phyloP scores from a whole-genome alignment of 2,113 vertebrate genomes.

The Nothobranchius kuhntae region DNA sequence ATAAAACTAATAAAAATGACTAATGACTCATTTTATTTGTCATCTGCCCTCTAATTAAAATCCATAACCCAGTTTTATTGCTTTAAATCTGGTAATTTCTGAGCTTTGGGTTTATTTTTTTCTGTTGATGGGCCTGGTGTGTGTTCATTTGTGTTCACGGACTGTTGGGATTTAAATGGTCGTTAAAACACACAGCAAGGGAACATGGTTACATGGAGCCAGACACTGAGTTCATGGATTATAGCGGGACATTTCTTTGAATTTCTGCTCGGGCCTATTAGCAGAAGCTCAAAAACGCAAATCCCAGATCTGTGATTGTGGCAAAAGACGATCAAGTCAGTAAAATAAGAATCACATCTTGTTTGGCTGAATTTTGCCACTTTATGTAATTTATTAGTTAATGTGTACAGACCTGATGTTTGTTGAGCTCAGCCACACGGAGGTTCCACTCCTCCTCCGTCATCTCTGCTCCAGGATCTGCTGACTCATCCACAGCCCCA shows the following conservation, averaged over 20 bases:
- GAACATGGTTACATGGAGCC: conserved; percentile 4
- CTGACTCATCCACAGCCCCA: conserved; percentile 70
- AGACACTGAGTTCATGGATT: background rate
- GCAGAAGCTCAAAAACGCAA: conserved; percentile 1
- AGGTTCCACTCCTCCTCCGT: conserved; percentile 92
- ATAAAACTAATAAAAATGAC: conserved; percentile 1
- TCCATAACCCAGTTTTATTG: conserved; percentile 15
- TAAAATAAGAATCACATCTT: background rate
- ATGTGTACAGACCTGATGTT: conserved; percentile 88
- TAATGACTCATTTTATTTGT: background rate
- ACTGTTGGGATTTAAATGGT: conserved; percentile 31
- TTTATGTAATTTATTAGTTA: background rate
- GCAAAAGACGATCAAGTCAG: background rate
- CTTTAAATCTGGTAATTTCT: conserved; percentile 16
- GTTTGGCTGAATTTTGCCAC: background rate
- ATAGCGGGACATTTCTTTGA: conserved; percentile 3
- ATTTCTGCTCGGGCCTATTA: background rate
- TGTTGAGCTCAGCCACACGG: conserved; percentile 91
- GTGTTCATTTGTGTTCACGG: conserved; percentile 17
- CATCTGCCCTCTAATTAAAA: conserved; percentile 12
- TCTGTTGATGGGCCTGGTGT: conserved; percentile 19
- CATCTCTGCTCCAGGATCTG: conserved; percentile 79
- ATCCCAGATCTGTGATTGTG: background rate
- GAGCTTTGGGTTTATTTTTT: conserved; percentile 25
- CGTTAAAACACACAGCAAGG: conserved; percentile 23